Conservation (phyloP, 2,888 invertebrate species). For the Escarpia spicata region DNA sequence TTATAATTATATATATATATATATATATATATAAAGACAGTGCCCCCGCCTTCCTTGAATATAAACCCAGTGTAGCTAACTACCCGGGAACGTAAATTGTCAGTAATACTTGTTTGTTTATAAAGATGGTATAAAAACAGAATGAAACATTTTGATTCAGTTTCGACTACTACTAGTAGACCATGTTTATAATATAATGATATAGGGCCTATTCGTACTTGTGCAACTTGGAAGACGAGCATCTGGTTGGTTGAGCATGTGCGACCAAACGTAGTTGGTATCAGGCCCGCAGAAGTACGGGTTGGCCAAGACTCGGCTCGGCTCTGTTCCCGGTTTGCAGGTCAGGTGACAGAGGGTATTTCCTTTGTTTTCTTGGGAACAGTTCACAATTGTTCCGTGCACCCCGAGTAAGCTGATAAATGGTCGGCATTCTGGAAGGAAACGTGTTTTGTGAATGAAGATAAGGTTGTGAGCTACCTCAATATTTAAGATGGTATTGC, state of each 20-base stretch:
- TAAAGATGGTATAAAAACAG: neutral
- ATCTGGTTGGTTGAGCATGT: neutral
- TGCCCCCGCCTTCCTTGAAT: too few species aligned
- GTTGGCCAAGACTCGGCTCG: neutral
- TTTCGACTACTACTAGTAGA: too few species aligned
- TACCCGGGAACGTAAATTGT: too few species aligned
- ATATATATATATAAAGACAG: neutral
- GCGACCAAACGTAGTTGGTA: neutral
- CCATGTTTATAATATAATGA: too few species aligned
- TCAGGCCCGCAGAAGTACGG: neutral
- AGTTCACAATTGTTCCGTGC: neutral
- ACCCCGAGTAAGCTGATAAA: neutral
- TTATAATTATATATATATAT: too few species aligned
- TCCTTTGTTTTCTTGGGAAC: neutral
- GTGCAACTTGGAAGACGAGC: neutral
- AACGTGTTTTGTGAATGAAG: neutral
- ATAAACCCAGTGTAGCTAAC: too few species aligned
- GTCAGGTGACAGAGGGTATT: neutral
- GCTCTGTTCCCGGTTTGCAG: neutral
- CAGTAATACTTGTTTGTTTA: neutral
- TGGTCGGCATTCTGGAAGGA: neutral
- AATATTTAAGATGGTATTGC: too few species aligned
- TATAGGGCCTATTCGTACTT: neutral
- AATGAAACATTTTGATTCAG: neutral
- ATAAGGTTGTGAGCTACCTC: too few species aligned